phyloP scores from a whole-genome alignment of 1,140 invertebrate genomes.

The Heterodera schachtii region DNA sequence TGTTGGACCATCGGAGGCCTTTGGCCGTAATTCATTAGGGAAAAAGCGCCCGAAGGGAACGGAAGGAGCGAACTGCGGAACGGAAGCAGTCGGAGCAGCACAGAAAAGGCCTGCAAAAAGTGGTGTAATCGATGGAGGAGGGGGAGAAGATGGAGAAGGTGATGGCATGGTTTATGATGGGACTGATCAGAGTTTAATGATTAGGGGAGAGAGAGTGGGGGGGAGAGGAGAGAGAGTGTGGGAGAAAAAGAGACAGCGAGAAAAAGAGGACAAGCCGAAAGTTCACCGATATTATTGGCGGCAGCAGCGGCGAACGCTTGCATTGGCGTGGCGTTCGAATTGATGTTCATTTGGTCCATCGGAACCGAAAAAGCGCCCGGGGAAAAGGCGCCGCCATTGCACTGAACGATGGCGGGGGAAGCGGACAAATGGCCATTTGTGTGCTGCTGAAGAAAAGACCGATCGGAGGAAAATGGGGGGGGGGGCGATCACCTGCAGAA shows the following conservation, averaged over 20 bases:
- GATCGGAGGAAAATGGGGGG: not conserved
- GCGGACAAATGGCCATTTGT: not conserved
- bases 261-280: not conserved
- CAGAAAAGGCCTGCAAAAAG: not conserved
- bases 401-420: not conserved
- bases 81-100: not conserved
- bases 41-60: not conserved
- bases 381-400: not conserved
- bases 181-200: not conserved
- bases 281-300: not conserved
- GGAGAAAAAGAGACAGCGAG: too few species aligned
- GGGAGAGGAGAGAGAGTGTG: not conserved
- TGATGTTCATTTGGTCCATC: not conserved
- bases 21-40: not conserved
- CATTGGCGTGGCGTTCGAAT: not conserved
- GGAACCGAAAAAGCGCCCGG: not conserved
- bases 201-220: not conserved
- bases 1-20: not conserved
- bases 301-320: constrained; percentile 5
- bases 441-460: not conserved
- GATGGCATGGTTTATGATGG: not conserved
- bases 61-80: not conserved
- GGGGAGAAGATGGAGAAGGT: not conserved
- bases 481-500: not conserved
- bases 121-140: not conserved